Conservation (phyloP, 2,797 vertebrate species). For the Acridotheres tristis region DNA sequence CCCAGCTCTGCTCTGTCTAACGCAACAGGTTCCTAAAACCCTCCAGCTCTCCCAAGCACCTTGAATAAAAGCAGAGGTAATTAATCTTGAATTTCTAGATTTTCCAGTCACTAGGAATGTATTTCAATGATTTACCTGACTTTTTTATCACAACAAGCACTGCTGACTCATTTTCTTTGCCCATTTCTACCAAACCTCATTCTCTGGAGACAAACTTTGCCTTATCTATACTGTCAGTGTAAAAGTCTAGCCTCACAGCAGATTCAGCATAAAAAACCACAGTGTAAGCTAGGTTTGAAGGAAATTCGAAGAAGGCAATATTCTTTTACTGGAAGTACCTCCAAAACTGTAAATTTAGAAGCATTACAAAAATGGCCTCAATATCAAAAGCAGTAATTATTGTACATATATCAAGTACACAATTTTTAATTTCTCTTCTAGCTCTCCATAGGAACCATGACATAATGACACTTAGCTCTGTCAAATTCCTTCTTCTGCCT, state of each 20-base stretch:
- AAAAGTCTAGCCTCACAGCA: neutral
- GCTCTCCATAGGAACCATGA: neutral
- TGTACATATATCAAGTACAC: rapidly evolving
- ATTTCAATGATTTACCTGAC: neutral
- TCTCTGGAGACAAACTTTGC: neutral
- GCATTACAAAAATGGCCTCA: neutral
- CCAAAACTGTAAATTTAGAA: neutral
- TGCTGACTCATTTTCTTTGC: neutral
- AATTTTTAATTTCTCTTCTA: neutral
- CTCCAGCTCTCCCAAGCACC: neutral
- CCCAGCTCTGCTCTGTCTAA: neutral
- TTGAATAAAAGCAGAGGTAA: neutral
- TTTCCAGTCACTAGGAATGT: neutral
- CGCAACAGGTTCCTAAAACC: neutral
- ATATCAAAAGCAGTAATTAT: neutral
- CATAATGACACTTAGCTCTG: neutral
- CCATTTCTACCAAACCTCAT: neutral
- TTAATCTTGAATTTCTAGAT: neutral
- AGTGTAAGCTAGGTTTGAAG: neutral
- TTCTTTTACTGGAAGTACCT: neutral
- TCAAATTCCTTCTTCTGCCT: neutral
- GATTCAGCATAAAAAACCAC: neutral
- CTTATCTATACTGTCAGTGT: neutral
- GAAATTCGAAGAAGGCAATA: neutral
- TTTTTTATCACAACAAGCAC: neutral